Percentiles rank a stretch among this genome's conserved stretches.
phyloP scores from a whole-genome alignment of 1,140 invertebrate species.

The Euglossa dilemma region DNA sequence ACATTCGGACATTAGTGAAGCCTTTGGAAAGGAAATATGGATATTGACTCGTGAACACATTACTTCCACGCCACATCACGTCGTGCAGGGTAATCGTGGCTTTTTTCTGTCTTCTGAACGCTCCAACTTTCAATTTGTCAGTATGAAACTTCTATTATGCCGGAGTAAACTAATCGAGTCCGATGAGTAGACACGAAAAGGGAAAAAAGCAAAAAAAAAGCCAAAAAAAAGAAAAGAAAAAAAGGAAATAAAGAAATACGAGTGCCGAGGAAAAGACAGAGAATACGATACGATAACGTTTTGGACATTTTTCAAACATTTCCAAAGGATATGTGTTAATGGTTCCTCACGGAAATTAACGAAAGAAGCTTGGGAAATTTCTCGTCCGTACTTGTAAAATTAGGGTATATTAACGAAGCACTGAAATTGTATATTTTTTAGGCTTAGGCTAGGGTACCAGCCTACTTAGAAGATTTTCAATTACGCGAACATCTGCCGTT shows the following conservation, averaged over 20 bases:
- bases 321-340: conserved; percentile 7
- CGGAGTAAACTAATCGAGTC: background rate
- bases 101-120: conserved; percentile 5
- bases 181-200: background rate
- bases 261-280: background rate
- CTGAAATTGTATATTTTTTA: conserved; percentile 50
- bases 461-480: conserved; percentile 1
- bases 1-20: conserved; percentile 57
- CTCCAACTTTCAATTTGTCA: conserved; percentile 25
- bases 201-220: background rate
- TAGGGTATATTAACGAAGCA: conserved; percentile 39
- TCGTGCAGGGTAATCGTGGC: conserved; percentile 30
- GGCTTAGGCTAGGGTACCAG: background rate
- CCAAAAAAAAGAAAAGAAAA: background rate
- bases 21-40: conserved; percentile 54
- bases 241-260: background rate
- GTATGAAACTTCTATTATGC: conserved; percentile 11
- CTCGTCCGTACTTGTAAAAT: conserved; percentile 37
- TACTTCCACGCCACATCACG: conserved; percentile 52
- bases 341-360: conserved; percentile 13
- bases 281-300: conserved; percentile 12
- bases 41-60: conserved; percentile 54
- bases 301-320: conserved; percentile 30
- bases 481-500: conserved; percentile 13
- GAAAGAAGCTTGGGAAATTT: conserved; percentile 40